phyloP scores from a whole-genome alignment of 53 echinoderm and acorn worm genomes.

The Antedon mediterranea region DNA sequence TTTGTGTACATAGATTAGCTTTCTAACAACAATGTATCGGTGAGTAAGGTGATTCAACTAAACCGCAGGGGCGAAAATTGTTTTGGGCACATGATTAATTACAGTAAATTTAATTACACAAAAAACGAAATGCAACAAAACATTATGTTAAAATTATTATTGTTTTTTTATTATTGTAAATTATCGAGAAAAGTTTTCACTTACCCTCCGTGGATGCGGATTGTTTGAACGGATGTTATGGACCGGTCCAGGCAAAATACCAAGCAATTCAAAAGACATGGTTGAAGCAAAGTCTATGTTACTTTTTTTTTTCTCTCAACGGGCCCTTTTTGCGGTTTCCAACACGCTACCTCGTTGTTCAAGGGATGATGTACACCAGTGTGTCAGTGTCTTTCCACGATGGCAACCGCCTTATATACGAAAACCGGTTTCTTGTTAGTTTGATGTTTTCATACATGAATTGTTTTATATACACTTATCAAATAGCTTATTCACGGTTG shows the following conservation, averaged over 20 bases:
- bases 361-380: background rate
- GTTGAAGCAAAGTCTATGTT: background rate
- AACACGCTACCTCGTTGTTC: no score
- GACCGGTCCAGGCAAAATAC: slow-evolving; percentile 47
- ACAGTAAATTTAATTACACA: no score
- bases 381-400: background rate
- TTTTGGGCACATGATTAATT: no score
- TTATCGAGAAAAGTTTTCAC: no score
- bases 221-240: slow-evolving; percentile 37
- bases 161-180: no score
- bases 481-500: background rate
- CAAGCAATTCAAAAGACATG: background rate
- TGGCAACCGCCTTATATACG: background rate
- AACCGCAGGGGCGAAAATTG: no score
- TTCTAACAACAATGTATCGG: no score
- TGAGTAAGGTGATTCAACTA: no score
- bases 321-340: background rate
- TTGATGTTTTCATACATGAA: background rate
- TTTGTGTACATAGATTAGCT: no score
- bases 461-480: background rate
- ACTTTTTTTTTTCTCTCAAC: background rate
- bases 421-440: background rate
- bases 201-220: slow-evolving; percentile 44
- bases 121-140: no score
- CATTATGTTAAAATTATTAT: no score